These are phyloP conservation scores for Bedellia somnulentella DNA, from an alignment of 2,888 invertebrate genomes.

Conservation along the genomic window DNA sequence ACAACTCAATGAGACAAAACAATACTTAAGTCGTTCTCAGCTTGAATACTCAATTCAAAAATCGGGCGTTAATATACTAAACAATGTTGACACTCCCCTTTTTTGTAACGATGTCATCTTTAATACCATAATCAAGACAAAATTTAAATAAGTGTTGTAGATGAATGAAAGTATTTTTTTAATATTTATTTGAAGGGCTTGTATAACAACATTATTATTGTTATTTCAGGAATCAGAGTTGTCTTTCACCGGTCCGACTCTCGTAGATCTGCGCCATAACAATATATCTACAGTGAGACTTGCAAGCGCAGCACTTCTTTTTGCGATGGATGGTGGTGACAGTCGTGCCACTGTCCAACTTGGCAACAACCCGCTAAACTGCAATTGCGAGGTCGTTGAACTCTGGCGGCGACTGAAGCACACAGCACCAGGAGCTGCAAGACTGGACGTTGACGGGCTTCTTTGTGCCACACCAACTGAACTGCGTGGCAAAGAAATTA, in stretches of 20 bases:
- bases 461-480: slow-evolving; percentile 1
- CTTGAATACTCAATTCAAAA: no score
- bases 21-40: no score
- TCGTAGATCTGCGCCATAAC: slow-evolving; percentile 2
- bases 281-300: background rate
- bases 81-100: slow-evolving; percentile 5
- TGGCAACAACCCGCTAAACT: slow-evolving; percentile 3
- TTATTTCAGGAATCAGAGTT: background rate
- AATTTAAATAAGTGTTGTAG: background rate
- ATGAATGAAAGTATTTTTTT: no score
- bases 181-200: no score
- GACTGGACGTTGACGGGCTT: background rate
- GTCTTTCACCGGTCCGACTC: background rate
- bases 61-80: no score
- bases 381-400: slow-evolving; percentile 1
- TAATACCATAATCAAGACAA: background rate
- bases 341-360: background rate
- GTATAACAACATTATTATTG: background rate
- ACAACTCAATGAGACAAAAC: no score
- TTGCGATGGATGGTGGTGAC: background rate
- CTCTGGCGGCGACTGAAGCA: background rate
- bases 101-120: background rate
- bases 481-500: background rate
- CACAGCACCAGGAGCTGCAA: background rate
- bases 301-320: background rate